Evolutionary conservation across 2,113 vertebrate species (phyloP).

Genomic region (Xiphias gladius): DNA sequence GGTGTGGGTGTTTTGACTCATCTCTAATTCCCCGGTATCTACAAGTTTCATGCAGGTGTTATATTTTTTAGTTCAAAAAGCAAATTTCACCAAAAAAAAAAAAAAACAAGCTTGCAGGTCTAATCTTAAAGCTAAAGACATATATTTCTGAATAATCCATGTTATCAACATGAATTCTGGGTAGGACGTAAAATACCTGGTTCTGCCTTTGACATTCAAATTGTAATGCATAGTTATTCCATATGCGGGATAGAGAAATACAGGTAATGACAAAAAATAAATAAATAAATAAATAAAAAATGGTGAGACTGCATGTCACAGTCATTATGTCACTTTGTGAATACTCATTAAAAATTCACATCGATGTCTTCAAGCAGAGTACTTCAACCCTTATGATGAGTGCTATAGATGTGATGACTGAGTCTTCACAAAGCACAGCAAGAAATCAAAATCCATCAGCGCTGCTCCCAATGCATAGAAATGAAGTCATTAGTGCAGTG

Average conservation of each 20-base stretch:
- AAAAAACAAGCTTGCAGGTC: conserved; percentile 12
- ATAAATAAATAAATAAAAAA: too few species aligned
- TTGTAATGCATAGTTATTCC: neutral
- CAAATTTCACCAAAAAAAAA: neutral
- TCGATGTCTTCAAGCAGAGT: conserved; percentile 30
- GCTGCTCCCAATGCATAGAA: conserved; percentile 62
- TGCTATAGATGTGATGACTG: conserved; percentile 37
- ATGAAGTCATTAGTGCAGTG: conserved; percentile 70
- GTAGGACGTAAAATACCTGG: neutral
- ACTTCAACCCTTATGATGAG: conserved; percentile 14
- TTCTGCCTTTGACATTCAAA: conserved; percentile 19
- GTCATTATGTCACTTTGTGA: conserved; percentile 19
- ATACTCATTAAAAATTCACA: conserved; percentile 33
- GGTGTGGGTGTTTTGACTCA: neutral
- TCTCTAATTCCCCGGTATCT: too few species aligned
- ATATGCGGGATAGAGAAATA: neutral
- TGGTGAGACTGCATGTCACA: neutral
- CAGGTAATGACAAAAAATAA: neutral
- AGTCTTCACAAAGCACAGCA: conserved; percentile 48
- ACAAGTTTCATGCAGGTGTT: neutral
- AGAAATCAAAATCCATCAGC: conserved; percentile 55
- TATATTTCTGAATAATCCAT: neutral
- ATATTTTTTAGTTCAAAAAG: neutral
- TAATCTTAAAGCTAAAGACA: conserved; percentile 9
- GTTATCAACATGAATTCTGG: neutral